A percentile compares a stretch with the other conserved stretches of the same genome.
Conservation (phyloP, 2,113 vertebrate species). For the Labeo rohita region DNA sequence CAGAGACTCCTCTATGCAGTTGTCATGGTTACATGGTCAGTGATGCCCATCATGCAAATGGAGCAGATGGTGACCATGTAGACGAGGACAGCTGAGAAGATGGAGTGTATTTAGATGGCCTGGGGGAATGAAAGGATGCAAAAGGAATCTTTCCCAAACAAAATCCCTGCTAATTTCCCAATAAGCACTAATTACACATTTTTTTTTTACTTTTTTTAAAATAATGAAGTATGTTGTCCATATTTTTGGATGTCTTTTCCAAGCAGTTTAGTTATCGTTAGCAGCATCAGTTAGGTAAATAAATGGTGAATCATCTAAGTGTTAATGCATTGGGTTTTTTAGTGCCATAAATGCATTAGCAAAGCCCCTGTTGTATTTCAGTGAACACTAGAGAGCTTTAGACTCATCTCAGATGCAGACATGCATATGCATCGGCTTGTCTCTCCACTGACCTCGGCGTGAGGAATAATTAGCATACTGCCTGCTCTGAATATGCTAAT, state of each 20-base stretch:
- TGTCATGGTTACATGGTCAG: constrained; percentile 51
- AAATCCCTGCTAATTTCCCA: constrained; percentile 3
- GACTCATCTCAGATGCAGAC: neutral
- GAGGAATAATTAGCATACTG: constrained; percentile 44
- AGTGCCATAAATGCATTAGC: neutral
- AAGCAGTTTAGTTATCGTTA: neutral
- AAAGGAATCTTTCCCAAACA: neutral
- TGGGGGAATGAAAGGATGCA: constrained; percentile 6
- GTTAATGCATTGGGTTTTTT: neutral
- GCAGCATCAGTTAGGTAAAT: neutral
- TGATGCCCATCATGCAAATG: constrained; percentile 49
- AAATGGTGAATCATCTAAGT: neutral
- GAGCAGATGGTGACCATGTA: constrained; percentile 51
- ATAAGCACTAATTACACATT: neutral
- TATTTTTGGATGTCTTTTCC: neutral
- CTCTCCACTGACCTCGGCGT: constrained; percentile 17
- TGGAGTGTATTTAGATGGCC: constrained; percentile 30
- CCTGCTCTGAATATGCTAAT: constrained; percentile 39
- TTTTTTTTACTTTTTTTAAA: neutral
- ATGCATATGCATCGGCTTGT: constrained; percentile 21
- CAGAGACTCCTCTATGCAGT: constrained; percentile 43
- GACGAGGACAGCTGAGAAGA: constrained; percentile 32
- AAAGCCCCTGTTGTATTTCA: neutral
- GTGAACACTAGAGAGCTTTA: neutral
- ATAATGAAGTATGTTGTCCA: neutral